Evolutionary conservation across 1,140 invertebrate genomes (phyloP).

Genomic region (Heliothis subflexa): DNA sequence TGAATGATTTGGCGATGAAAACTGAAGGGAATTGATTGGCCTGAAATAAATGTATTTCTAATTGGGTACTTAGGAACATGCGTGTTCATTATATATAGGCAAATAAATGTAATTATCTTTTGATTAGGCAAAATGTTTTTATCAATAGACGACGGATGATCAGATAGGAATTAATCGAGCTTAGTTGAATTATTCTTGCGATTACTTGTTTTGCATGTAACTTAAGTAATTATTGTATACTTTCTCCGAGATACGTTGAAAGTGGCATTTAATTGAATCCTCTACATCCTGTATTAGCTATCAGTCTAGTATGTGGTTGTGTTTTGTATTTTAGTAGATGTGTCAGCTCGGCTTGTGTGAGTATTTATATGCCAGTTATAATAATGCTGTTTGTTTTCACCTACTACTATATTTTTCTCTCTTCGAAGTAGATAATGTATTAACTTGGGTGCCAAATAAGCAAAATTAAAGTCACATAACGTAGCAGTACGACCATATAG

Average conservation of each 20-base stretch:
- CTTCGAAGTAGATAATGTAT: conserved; percentile 41
- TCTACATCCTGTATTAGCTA: conserved; percentile 41
- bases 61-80: not conserved
- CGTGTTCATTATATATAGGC: not conserved
- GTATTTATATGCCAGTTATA: conserved; percentile 77
- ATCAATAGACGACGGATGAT: conserved; percentile 26
- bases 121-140: conserved; percentile 28
- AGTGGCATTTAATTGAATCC: conserved; percentile 43
- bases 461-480: not conserved
- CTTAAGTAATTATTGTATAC: conserved; percentile 44
- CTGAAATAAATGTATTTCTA: not conserved
- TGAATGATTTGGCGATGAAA: not conserved
- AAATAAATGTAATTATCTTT: not conserved
- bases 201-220: conserved; percentile 44
- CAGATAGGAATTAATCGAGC: conserved; percentile 1
- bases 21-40: conserved; percentile 4
- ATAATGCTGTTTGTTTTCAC: conserved; percentile 80
- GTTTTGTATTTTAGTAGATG: conserved; percentile 77
- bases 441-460: conserved; percentile 20
- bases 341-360: conserved; percentile 80
- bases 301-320: conserved; percentile 69
- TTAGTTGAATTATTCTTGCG: conserved; percentile 30
- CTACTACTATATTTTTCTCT: conserved; percentile 54
- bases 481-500: not conserved
- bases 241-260: conserved; percentile 39